phyloP scores from a whole-genome alignment of 2,797 vertebrate species.

The Pangasius larnaudii region DNA sequence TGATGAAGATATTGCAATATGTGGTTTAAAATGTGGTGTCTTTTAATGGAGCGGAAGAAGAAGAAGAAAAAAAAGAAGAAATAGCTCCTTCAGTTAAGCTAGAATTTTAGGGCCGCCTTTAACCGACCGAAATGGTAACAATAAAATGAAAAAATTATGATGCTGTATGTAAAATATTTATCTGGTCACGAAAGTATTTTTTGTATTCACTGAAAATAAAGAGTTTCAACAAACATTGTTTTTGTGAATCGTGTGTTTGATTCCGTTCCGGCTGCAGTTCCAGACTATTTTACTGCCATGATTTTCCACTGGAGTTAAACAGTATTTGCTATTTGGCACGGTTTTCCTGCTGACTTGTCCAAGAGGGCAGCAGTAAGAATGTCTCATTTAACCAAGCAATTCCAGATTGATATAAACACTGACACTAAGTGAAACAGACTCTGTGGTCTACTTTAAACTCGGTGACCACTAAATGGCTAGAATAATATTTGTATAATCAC shows the following conservation, averaged over 20 bases:
- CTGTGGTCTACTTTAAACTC: background rate
- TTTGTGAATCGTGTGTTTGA: background rate
- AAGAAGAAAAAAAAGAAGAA: slow-evolving; percentile 57
- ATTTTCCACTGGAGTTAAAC: background rate
- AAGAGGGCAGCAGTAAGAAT: slow-evolving; percentile 16
- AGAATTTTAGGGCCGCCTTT: slow-evolving; percentile 77
- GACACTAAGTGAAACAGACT: slow-evolving; percentile 14
- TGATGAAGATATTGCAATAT: slow-evolving; percentile 69
- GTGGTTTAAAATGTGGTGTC: slow-evolving; percentile 75
- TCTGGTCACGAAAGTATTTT: slow-evolving; percentile 86
- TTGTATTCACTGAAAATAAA: slow-evolving; percentile 86
- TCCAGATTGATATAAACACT: slow-evolving; percentile 13
- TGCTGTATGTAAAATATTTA: slow-evolving; percentile 80
- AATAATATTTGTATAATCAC: slow-evolving; percentile 27
- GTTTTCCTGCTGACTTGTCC: background rate
- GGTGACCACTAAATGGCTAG: slow-evolving; percentile 2
- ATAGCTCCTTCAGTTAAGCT: slow-evolving; percentile 71
- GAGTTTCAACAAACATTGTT: slow-evolving; percentile 66
- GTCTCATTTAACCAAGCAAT: slow-evolving; percentile 14
- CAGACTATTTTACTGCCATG: too few species aligned
- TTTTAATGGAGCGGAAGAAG: slow-evolving; percentile 57
- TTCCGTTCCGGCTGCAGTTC: background rate
- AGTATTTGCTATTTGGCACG: background rate
- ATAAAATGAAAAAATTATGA: slow-evolving; percentile 57
- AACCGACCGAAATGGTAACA: slow-evolving; percentile 72